Conservation (phyloP, 1,140 invertebrate genomes). For the Meloidogyne exigua region DNA sequence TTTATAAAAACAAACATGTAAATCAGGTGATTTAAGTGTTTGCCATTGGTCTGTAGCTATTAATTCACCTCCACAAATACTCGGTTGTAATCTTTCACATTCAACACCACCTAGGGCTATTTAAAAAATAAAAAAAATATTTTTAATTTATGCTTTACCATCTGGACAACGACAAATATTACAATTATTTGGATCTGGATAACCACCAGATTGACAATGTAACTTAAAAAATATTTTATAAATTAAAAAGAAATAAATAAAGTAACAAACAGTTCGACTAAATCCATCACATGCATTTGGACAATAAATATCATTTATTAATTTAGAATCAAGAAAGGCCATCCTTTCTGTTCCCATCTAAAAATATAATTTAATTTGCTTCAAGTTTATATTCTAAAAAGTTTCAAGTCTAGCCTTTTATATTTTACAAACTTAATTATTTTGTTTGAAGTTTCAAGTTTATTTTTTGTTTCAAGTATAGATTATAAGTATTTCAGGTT, state of each 20-base stretch:
- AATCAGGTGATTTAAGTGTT: slow-evolving; percentile 46
- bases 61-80: slow-evolving; percentile 59
- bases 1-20: too few species aligned
- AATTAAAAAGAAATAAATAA: neutral
- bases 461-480: too few species aligned
- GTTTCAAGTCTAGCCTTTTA: neutral
- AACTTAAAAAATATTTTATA: slow-evolving; percentile 19
- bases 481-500: too few species aligned
- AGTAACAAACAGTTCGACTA: slow-evolving; percentile 1
- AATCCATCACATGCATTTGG: slow-evolving; percentile 44
- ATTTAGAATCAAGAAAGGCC: slow-evolving; percentile 64
- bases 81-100: slow-evolving; percentile 57
- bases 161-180: slow-evolving; percentile 58
- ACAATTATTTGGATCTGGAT: slow-evolving; percentile 62
- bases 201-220: slow-evolving; percentile 56
- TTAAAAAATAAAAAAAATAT: neutral
- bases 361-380: neutral
- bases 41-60: slow-evolving; percentile 61
- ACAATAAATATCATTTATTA: slow-evolving; percentile 64
- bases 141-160: neutral
- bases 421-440: too few species aligned
- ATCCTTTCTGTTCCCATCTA: slow-evolving; percentile 64
- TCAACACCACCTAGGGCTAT: slow-evolving; percentile 53
- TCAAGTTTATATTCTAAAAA: neutral
- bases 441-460: too few species aligned